Evolutionary conservation across 2,113 vertebrate genomes (phyloP).

Genomic region (Chrysochloris asiatica): DNA sequence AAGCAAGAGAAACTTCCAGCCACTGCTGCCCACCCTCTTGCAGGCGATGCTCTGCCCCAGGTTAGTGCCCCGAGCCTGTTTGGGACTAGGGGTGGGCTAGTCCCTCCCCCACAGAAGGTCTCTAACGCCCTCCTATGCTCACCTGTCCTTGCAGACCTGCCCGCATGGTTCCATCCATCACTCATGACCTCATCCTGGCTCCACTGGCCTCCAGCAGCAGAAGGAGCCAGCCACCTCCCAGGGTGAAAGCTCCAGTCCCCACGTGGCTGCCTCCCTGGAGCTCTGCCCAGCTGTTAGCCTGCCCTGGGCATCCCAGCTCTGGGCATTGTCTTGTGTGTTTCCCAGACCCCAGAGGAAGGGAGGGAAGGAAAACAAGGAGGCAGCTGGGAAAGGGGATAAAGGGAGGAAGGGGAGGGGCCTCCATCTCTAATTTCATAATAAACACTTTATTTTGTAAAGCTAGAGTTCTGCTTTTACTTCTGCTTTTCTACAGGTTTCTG

Average conservation of each 20-base stretch:
- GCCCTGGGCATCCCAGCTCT: constrained; percentile 56
- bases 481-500: not conserved
- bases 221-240: constrained; percentile 54
- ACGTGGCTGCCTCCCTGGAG: constrained; percentile 70
- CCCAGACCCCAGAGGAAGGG: constrained; percentile 51
- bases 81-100: not conserved
- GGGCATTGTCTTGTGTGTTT: constrained; percentile 65
- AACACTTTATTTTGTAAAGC: constrained; percentile 82
- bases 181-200: constrained; percentile 77
- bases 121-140: not conserved
- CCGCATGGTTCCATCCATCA: constrained; percentile 79
- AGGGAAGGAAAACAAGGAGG: constrained; percentile 46
- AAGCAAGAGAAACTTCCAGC: constrained; percentile 73
- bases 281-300: constrained; percentile 63
- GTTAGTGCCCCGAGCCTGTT: constrained; percentile 47
- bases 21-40: constrained; percentile 76
- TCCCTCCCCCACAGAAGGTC: not conserved
- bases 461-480: not conserved
- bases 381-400: constrained; percentile 64
- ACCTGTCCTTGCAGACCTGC: constrained; percentile 69
- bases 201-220: constrained; percentile 60
- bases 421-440: constrained; percentile 83
- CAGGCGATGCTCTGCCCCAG: constrained; percentile 69
- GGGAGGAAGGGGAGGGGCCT: constrained; percentile 77
- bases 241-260: constrained; percentile 58